Conservation (phyloP, 2,113 vertebrate species). For the Hylia prasina region DNA sequence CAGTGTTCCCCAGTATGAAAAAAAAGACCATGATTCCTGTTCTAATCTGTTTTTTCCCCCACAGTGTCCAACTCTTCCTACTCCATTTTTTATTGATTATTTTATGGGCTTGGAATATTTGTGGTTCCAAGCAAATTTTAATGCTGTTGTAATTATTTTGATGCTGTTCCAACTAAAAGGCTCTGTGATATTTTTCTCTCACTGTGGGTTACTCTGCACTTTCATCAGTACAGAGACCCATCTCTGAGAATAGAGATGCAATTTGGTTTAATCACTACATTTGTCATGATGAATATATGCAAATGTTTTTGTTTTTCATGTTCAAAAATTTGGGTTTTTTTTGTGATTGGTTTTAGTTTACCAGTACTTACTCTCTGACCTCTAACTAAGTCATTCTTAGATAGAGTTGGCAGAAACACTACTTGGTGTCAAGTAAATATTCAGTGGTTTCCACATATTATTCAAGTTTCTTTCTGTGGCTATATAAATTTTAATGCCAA, state of each 20-base stretch:
- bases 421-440: neutral
- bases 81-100: neutral
- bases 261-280: conserved; percentile 6
- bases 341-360: neutral
- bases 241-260: neutral
- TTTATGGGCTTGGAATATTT: neutral
- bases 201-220: neutral
- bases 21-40: rapidly evolving
- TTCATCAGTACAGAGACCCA: neutral
- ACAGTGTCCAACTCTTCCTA: neutral
- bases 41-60: neutral
- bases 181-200: neutral
- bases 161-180: neutral
- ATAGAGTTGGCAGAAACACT: neutral
- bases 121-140: neutral
- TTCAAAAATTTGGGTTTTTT: neutral
- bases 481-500: neutral
- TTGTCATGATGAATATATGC: neutral
- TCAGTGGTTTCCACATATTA: neutral
- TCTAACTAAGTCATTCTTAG: neutral
- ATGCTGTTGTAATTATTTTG: neutral
- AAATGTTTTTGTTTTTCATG: neutral
- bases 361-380: neutral
- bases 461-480: neutral
- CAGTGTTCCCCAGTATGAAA: neutral